Conservation (phyloP, 2,888 invertebrate genomes). For the Callyntrura guangdongensis region DNA sequence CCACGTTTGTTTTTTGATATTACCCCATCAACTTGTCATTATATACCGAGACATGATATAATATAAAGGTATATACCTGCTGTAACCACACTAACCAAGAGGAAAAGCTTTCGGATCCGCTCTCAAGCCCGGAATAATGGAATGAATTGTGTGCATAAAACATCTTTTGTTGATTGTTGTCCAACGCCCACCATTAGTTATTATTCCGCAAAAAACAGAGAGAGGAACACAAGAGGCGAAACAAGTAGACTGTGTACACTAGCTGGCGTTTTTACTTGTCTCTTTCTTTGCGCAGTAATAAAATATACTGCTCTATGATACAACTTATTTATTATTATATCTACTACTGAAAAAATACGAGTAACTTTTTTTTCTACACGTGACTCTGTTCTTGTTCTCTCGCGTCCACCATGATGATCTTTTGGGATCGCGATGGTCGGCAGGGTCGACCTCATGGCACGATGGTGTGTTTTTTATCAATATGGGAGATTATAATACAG, state of each 20-base stretch:
- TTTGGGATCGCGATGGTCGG: background rate
- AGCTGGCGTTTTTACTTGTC: constrained; percentile 32
- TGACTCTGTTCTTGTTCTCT: constrained; percentile 35
- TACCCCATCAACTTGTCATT: background rate
- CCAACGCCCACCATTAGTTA: constrained; percentile 76
- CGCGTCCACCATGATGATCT: constrained; percentile 31
- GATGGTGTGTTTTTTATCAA: constrained; percentile 21
- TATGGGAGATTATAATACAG: background rate
- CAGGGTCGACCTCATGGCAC: constrained; percentile 33
- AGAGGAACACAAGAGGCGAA: constrained; percentile 42
- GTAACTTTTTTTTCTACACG: constrained; percentile 54
- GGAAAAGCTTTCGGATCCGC: background rate
- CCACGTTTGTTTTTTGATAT: background rate
- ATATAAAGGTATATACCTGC: background rate
- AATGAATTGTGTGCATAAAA: constrained; percentile 39
- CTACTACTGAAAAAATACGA: constrained; percentile 64
- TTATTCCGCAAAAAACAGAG: constrained; percentile 62
- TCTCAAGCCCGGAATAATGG: constrained; percentile 24
- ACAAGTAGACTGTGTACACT: too few species aligned
- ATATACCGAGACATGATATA: background rate
- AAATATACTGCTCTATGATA: constrained; percentile 37
- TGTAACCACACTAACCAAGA: background rate
- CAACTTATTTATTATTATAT: constrained; percentile 37
- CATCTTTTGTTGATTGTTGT: constrained; percentile 73
- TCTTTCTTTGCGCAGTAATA: constrained; percentile 40